Evolutionary conservation across 2,797 vertebrate species (phyloP), one percentile per base, ranked within the genome.

Genomic region (Microctenopoma steveboyesi): DNA sequence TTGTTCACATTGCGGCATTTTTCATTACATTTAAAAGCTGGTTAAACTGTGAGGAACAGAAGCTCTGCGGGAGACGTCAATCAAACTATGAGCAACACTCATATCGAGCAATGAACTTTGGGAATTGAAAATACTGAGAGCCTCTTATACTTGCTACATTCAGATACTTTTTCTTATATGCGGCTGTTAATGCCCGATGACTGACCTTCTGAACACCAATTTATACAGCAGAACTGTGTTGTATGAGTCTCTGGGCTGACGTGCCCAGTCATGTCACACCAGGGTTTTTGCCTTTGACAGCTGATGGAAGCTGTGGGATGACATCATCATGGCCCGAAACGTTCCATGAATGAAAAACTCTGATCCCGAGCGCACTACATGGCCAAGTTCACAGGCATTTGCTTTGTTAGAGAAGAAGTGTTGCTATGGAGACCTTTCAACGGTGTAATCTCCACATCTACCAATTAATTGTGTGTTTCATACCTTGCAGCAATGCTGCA

Each of bases 341-440:
- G 46, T 13, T 30, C 58, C 30, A 60, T 46, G 39, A 58, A 71
- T 59, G 59, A 43, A 58, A 71, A 57, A 37, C 42, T 22, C 5
- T 35, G 10, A 58, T 57, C 40, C 25, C 47, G 22, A 52, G 48
- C 54, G 16, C 37, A 30, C 4, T 7, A 18, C 5, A 18, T 3
- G 2, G 22, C 27, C 57, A 33, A 45, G 28, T 53, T 79, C 28
- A 48, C 59, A 28, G 57, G 57, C 67, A 51, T 43, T 58, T 67
- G 54, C 51, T 64, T 54, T 33, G 7, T 39, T 54, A 46, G 39
- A 25, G 63, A 61, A 40, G 42, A 52, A 30, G 47, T 45, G 83
- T 79, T 72, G 40, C 76, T 27, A 73, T 43, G 71, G 78, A 74
- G 25, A 75, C 62, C 18, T 33, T 27, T 50, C 54, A 56, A 15